phyloP scores from a whole-genome alignment of 2,888 invertebrate species.

The Laspeyria flexula region DNA sequence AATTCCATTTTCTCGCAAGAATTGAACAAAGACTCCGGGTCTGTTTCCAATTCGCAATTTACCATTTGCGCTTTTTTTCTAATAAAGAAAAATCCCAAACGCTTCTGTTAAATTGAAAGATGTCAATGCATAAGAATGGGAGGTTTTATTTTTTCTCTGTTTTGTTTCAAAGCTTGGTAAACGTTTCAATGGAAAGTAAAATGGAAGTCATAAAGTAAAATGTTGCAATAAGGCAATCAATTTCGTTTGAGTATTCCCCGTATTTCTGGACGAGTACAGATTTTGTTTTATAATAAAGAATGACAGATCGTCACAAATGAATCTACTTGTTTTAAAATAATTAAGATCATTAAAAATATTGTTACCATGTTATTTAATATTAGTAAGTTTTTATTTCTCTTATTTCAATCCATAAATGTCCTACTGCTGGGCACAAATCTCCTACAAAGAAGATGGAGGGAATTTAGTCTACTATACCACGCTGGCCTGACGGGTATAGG shows the following conservation, averaged over 20 bases:
- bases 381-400: no score
- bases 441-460: no score
- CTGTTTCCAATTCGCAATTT: constrained; percentile 45
- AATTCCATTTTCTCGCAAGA: constrained; percentile 48
- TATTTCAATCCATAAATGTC: no score
- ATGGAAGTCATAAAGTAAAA: constrained; percentile 8
- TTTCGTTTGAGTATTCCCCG: background rate
- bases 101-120: constrained; percentile 42
- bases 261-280: no score
- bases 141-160: constrained; percentile 23
- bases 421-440: no score
- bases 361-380: no score
- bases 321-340: no score
- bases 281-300: no score
- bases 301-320: no score
- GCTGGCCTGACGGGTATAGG: no score
- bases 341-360: no score
- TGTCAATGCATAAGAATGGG: constrained; percentile 42
- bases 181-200: constrained; percentile 23
- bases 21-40: constrained; percentile 43
- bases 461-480: no score
- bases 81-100: constrained; percentile 38
- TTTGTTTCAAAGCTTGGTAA: constrained; percentile 20
- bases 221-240: background rate
- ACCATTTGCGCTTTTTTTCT: constrained; percentile 37